These are phyloP conservation scores for Paragorgia papillata DNA, from an alignment of 92 coral and sea anemone species.

Conservation along the genomic window DNA sequence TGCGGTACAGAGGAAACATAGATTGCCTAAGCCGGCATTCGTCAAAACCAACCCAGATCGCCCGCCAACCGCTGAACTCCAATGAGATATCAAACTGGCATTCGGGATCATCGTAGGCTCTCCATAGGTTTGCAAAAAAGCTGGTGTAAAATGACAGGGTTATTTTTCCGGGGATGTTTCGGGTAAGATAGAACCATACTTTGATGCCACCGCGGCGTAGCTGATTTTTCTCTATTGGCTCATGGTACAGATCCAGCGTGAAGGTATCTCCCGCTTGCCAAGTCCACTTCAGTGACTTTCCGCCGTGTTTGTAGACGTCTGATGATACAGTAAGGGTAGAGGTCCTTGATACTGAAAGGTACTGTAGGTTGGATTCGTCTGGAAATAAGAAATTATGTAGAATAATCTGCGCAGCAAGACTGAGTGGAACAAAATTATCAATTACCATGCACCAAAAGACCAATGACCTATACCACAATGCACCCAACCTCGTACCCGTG, in stretches of 20 bases:
- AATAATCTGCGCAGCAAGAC: too few relatives aligned
- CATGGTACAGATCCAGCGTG: constrained; percentile 18
- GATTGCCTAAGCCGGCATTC: constrained; percentile 32
- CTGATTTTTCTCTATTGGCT: constrained; percentile 5
- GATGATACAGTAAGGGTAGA: constrained; percentile 23
- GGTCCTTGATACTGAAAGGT: constrained; percentile 1
- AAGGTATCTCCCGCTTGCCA: constrained; percentile 33
- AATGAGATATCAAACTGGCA: constrained; percentile 32
- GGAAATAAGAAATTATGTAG: background rate
- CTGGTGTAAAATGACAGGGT: constrained; percentile 13
- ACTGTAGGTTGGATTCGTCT: constrained; percentile 32
- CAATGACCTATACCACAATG: too few relatives aligned
- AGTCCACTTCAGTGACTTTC: constrained; percentile 22
- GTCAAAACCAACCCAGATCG: constrained; percentile 49
- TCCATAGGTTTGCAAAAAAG: background rate
- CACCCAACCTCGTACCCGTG: too few relatives aligned
- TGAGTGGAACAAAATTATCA: too few relatives aligned
- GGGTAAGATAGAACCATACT: constrained; percentile 61
- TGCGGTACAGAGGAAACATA: constrained; percentile 5
- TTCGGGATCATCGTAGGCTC: constrained; percentile 6
- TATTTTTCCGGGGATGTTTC: constrained; percentile 24
- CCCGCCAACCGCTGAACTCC: constrained; percentile 59
- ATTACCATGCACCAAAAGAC: too few relatives aligned
- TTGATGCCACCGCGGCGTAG: constrained; percentile 53
- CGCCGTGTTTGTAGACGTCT: constrained; percentile 43